phyloP scores from a whole-genome alignment of 2,113 vertebrate genomes.

The Callorhinus ursinus region DNA sequence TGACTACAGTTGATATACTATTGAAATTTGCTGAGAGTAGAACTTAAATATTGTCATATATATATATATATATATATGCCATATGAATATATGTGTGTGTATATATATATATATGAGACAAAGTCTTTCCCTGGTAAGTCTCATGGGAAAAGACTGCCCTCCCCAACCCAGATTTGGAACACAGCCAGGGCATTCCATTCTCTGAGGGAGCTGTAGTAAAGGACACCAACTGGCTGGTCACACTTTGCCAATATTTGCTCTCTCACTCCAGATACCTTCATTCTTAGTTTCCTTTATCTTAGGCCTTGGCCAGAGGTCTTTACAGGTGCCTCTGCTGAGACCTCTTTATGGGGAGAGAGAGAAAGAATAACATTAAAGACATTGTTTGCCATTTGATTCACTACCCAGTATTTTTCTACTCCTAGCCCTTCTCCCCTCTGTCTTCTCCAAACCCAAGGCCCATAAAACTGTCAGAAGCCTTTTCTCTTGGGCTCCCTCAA shows the following conservation, averaged over 20 bases:
- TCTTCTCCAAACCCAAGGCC: neutral
- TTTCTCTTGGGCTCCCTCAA: neutral
- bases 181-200: neutral
- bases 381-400: neutral
- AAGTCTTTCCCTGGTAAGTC: neutral
- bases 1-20: neutral
- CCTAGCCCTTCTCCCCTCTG: accelerated
- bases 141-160: neutral
- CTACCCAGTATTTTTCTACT: neutral
- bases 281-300: neutral
- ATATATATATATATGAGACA: neutral
- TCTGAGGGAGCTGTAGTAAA: neutral
- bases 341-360: neutral
- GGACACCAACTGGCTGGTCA: neutral
- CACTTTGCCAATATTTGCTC: neutral
- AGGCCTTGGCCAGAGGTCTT: neutral
- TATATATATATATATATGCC: no score
- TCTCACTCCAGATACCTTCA: neutral
- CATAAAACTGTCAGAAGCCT: neutral
- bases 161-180: neutral
- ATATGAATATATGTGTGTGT: no score
- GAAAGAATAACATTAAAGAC: neutral
- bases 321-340: neutral
- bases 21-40: neutral
- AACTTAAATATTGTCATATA: neutral